Conservation (phyloP, 2,113 vertebrate genomes). For the Onychostoma macrolepis region DNA sequence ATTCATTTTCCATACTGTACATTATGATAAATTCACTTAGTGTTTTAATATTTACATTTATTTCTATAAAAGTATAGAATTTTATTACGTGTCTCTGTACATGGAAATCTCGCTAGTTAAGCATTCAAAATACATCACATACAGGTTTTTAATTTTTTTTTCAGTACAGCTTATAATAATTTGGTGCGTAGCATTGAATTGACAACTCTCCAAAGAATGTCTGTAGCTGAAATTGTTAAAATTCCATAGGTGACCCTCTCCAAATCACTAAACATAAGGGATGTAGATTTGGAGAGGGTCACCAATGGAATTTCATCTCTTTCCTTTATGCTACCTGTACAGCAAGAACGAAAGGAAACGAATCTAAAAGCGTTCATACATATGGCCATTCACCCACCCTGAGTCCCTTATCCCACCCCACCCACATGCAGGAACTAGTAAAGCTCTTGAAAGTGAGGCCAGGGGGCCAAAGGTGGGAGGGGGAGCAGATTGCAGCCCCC, state of each 20-base stretch:
- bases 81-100: not conserved
- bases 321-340: conserved; percentile 31
- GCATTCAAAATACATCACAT: not conserved
- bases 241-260: not conserved
- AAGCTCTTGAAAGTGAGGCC: conserved; percentile 74
- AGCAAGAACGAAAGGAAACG: conserved; percentile 52
- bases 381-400: conserved; percentile 59
- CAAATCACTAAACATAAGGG: not conserved
- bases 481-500: conserved; percentile 60
- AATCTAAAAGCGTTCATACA: conserved; percentile 66
- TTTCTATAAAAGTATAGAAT: not conserved
- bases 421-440: conserved; percentile 69
- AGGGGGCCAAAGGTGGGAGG: conserved; percentile 56
- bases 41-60: not conserved
- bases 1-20: not conserved
- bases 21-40: not conserved
- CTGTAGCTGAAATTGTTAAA: not conserved
- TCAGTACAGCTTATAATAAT: not conserved
- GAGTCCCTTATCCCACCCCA: conserved; percentile 35
- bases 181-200: not conserved
- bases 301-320: conserved; percentile 22
- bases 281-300: not conserved
- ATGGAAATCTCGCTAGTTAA: not conserved
- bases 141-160: not conserved
- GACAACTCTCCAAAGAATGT: not conserved